A percentile compares a stretch with the other conserved stretches of the same genome.
These are phyloP conservation scores for Yponomeuta sedellus DNA, from an alignment of 2,888 invertebrate species.

Conservation along the genomic window DNA sequence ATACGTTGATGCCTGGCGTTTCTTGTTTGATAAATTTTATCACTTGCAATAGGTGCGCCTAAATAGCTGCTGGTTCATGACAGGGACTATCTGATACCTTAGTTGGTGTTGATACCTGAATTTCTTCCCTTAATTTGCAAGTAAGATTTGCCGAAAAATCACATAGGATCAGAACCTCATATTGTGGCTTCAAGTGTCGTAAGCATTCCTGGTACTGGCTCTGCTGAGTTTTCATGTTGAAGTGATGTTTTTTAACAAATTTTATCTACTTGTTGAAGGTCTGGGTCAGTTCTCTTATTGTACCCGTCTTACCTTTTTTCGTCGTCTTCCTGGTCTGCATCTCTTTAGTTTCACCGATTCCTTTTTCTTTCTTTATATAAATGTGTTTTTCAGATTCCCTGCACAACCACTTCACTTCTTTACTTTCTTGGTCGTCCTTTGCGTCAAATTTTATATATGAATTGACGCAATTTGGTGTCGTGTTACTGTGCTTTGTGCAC, in stretches of 20 bases:
- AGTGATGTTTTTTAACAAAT: constrained; percentile 15
- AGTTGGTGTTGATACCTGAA: constrained; percentile 22
- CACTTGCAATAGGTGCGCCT: constrained; percentile 13
- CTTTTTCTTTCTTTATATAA: constrained; percentile 11
- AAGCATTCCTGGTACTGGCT: constrained; percentile 12
- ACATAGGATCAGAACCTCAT: constrained; percentile 19
- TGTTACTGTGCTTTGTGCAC: constrained; percentile 7
- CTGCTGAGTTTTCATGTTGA: constrained; percentile 15
- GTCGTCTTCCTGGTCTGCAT: constrained; percentile 3
- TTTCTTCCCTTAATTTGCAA: constrained; percentile 21
- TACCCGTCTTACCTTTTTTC: constrained; percentile 4
- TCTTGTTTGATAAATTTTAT: constrained; percentile 8
- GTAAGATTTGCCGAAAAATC: constrained; percentile 24
- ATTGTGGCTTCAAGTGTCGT: constrained; percentile 5
- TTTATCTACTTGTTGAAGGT: constrained; percentile 9
- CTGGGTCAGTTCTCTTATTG: constrained; percentile 7
- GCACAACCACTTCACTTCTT: neutral
- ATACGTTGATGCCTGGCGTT: constrained; percentile 13
- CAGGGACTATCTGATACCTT: constrained; percentile 14
- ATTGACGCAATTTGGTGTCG: neutral
- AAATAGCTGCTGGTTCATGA: constrained; percentile 15
- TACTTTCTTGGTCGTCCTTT: neutral
- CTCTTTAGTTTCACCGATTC: neutral
- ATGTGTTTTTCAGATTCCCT: constrained; percentile 9
- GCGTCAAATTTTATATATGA: neutral